A percentile compares a stretch with the other conserved stretches of the same genome.
Conservation (phyloP, 2,888 invertebrate species). For the Lasioglossum morio region DNA sequence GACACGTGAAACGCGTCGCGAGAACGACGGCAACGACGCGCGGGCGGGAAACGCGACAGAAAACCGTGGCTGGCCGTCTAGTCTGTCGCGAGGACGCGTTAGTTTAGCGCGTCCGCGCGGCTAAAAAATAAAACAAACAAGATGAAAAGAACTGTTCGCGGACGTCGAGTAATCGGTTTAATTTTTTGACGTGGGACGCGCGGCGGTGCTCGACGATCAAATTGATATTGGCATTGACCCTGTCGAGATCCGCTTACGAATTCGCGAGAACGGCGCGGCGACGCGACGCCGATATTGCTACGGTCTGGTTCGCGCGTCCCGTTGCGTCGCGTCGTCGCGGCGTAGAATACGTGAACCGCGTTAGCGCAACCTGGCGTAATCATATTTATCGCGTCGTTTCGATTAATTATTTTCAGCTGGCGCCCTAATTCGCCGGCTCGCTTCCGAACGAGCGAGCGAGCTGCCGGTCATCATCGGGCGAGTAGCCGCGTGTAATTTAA, state of each 20-base stretch:
- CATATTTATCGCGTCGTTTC: slow-evolving; percentile 46
- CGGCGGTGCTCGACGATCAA: slow-evolving; percentile 8
- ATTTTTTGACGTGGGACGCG: slow-evolving; percentile 21
- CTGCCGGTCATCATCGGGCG: slow-evolving; percentile 8
- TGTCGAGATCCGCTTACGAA: slow-evolving; percentile 44
- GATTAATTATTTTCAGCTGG: slow-evolving; percentile 53
- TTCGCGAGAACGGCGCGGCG: slow-evolving; percentile 25
- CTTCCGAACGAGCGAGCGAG: slow-evolving; percentile 19
- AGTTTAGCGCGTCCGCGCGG: background rate
- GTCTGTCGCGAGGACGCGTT: slow-evolving; percentile 8
- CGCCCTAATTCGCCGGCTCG: slow-evolving; percentile 47
- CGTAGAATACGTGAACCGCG: slow-evolving; percentile 20
- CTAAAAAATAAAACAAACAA: background rate
- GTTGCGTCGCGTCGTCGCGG: too few species aligned
- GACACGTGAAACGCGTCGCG: slow-evolving; percentile 21
- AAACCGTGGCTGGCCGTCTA: background rate
- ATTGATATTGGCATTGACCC: slow-evolving; percentile 54
- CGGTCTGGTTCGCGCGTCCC: background rate
- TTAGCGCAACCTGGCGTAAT: slow-evolving; percentile 39
- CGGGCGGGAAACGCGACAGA: background rate
- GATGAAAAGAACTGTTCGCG: background rate
- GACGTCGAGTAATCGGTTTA: slow-evolving; percentile 29
- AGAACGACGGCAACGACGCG: slow-evolving; percentile 1
- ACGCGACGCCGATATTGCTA: slow-evolving; percentile 20
- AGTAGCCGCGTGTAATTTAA: slow-evolving; percentile 47